Evolutionary conservation across 92 coral and sea anemone species (phyloP).

Genomic region (Ricordea florida): DNA sequence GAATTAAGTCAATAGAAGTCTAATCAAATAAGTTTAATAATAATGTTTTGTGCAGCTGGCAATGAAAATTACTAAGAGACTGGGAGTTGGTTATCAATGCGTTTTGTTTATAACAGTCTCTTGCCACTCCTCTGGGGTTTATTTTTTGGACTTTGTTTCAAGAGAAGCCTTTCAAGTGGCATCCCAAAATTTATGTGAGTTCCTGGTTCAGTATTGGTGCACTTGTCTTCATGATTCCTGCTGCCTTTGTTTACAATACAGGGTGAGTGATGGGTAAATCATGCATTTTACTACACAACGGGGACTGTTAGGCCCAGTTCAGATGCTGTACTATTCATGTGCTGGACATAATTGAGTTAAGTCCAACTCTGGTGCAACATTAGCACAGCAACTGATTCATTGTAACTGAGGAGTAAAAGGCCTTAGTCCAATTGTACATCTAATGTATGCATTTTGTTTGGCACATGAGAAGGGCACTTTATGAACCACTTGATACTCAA

Average conservation of each 20-base stretch:
- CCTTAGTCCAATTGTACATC: too few species aligned
- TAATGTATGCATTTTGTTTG: too few species aligned
- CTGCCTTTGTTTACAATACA: slow-evolving; percentile 83
- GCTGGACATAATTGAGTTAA: background rate
- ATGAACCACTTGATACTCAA: too few species aligned
- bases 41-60: too few species aligned
- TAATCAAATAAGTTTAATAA: too few species aligned
- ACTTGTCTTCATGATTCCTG: slow-evolving; percentile 86
- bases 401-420: too few species aligned
- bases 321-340: background rate
- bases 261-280: slow-evolving; percentile 46
- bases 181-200: slow-evolving; percentile 66
- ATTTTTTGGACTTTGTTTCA: slow-evolving; percentile 88
- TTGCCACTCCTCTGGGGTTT: slow-evolving; percentile 87
- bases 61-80: too few species aligned
- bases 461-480: too few species aligned
- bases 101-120: slow-evolving; percentile 44
- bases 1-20: too few species aligned
- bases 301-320: background rate
- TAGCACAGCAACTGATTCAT: too few species aligned
- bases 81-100: background rate
- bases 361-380: too few species aligned
- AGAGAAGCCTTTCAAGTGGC: slow-evolving; percentile 78
- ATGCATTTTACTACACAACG: background rate
- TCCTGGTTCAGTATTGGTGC: slow-evolving; percentile 82